Conservation (phyloP, 2,888 invertebrate genomes). For the Sympetrum striolatum region DNA sequence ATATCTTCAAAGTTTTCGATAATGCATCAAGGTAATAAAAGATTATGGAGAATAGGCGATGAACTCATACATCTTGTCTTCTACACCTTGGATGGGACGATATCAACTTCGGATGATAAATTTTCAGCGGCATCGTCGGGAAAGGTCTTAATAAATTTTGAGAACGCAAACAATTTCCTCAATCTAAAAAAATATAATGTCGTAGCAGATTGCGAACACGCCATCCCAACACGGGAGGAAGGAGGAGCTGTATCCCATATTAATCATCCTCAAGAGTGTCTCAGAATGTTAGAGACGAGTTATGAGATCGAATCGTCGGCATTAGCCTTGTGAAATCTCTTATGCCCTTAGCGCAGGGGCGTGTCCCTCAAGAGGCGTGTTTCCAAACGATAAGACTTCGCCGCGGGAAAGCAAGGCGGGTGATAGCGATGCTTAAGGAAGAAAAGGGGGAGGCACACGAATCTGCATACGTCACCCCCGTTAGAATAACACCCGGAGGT, state of each 20-base stretch:
- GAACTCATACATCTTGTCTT: too few relatives aligned
- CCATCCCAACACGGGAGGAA: constrained; percentile 4
- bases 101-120: too few relatives aligned
- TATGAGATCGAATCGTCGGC: constrained; percentile 30
- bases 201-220: background rate
- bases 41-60: too few relatives aligned
- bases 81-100: too few relatives aligned
- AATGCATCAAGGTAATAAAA: too few relatives aligned
- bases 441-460: background rate
- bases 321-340: constrained; percentile 39
- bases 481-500: background rate
- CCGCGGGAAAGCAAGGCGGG: background rate
- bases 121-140: background rate
- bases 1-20: too few relatives aligned
- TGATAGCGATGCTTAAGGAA: background rate
- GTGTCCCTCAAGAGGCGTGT: constrained; percentile 33
- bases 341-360: background rate
- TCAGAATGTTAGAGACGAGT: constrained; percentile 32
- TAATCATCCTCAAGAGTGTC: constrained; percentile 44
- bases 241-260: constrained; percentile 5
- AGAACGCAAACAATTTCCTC: background rate
- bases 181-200: background rate
- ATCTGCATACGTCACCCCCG: background rate
- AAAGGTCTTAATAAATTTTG: background rate
- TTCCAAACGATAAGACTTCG: constrained; percentile 34